Base-by-base conservation (phyloP, 2,113 vertebrate species). In the Maylandia zebra region DNA sequence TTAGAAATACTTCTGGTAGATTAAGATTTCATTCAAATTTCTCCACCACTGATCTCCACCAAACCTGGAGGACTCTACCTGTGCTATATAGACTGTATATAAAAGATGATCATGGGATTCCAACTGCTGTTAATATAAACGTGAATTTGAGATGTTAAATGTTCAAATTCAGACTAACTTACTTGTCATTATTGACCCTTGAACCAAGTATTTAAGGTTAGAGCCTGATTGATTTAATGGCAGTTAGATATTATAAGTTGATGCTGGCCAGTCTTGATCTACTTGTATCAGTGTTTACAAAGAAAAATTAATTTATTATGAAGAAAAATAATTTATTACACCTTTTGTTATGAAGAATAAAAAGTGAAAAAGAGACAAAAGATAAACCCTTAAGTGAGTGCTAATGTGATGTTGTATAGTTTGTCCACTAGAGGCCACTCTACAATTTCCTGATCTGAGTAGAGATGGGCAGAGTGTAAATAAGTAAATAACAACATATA, bases 361-460 rank as follows among this genome's bases (percentile, higher is more conserved):
- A 66, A 66, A 12, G 34, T 66, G 61, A 66, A 22, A 66, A 66
- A 38, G 34, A 38, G 61, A 66, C 61, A 66, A 38, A 13, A 66
- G 34, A 66, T 22, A 38, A 66, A 22, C 61, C 34, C 61, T 38
- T 66, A 38, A 66, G 34, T 38, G 19, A 22, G 61, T 38, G 10
- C 61, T 22, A 1, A 38, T 66, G 61, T 66, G 34, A 38, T 66
- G 34, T 38, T 69, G 0, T 0, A 69, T 38, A 22, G 10, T 69
- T 69, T 38, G 64, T 69, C 64, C 64, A 69, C 71, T 48, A 76
- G 43, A 76, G 43, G 43, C 43, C 24, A 76, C 71, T 30, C 43
- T 50, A 19, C 1, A 50, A 76, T 17, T 48, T 30, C 8, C 14
- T 78, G 41, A 19, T 32, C 24, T 30, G 43, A 50, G 24, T 32